Evolutionary conservation across 2,888 invertebrate species (phyloP).

Genomic region (Melanophora roralis): DNA sequence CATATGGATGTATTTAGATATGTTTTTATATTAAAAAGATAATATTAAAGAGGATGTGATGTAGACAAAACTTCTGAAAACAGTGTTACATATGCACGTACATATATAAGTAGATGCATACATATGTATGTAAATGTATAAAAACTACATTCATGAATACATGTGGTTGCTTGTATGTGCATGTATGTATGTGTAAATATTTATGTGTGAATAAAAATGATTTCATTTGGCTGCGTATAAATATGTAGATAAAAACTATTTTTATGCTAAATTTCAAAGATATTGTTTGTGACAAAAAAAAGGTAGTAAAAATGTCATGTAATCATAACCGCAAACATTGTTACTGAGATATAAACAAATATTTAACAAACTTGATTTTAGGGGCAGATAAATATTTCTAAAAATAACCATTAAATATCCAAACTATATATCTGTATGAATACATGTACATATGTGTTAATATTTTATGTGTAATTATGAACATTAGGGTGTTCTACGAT

Average conservation of each 20-base stretch:
- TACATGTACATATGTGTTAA: no score
- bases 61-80: no score
- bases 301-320: constrained; percentile 25
- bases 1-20: no score
- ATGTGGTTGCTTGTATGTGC: neutral
- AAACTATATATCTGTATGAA: no score
- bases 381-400: neutral
- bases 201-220: no score
- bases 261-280: constrained; percentile 5
- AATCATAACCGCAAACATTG: constrained; percentile 43
- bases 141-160: neutral
- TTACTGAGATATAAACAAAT: neutral
- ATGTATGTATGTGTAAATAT: neutral
- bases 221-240: no score
- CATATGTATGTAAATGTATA: neutral
- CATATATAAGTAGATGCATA: neutral
- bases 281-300: neutral
- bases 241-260: neutral
- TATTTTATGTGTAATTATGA: no score
- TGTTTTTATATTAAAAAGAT: neutral
- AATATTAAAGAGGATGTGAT: neutral
- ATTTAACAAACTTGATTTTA: neutral
- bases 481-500: no score
- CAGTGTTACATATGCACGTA: neutral
- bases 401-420: neutral